Evolutionary conservation across 2,797 vertebrate species (phyloP).

Genomic region (Eremophila alpestris): DNA sequence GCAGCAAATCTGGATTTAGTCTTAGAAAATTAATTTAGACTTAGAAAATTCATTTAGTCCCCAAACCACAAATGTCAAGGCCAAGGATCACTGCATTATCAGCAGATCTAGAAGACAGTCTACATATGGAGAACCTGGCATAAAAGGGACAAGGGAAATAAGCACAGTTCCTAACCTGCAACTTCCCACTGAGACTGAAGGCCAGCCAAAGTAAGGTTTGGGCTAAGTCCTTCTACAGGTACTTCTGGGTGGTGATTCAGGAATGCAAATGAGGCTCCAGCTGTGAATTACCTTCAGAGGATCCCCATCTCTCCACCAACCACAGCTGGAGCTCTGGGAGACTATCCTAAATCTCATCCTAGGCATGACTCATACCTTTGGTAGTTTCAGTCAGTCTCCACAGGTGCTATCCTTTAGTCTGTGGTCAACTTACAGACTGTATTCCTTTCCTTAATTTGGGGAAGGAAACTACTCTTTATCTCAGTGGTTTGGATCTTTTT

Average conservation of each 20-base stretch:
- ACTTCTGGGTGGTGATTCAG: not conserved
- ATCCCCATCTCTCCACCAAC: not conserved
- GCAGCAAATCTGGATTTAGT: not conserved
- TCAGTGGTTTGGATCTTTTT: not conserved
- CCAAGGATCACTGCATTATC: not conserved
- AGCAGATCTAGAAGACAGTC: not conserved
- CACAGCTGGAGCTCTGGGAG: not conserved
- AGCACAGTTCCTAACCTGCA: not conserved
- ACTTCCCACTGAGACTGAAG: not conserved
- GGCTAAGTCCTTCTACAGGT: not conserved
- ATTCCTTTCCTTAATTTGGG: not conserved
- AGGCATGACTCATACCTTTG: not conserved
- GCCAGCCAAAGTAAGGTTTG: not conserved
- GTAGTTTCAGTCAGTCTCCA: not conserved
- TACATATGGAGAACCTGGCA: not conserved
- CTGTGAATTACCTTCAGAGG: not conserved
- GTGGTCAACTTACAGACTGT: not conserved
- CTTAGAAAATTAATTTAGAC: not conserved
- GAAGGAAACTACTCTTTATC: not conserved
- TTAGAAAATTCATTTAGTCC: not conserved
- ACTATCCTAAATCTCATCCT: not conserved
- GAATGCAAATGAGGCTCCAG: not conserved
- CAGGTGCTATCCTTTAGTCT: not conserved
- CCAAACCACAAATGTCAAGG: not conserved
- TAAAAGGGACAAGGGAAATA: not conserved